phyloP scores from a whole-genome alignment of 2,888 invertebrate genomes.

The Drosophila meridiana region DNA sequence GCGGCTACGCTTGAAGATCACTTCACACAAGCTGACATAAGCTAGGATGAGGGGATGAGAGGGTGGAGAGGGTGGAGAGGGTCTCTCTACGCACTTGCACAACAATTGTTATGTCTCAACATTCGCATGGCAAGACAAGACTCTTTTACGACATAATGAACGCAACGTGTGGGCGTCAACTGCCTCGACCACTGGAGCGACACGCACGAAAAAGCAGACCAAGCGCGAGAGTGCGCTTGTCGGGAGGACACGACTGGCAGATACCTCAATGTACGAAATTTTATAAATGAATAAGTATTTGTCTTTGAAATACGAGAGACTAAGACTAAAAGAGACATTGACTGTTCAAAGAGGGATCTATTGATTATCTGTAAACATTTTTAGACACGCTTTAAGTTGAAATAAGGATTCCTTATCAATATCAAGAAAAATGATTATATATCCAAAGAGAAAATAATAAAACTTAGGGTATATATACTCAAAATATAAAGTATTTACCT shows the following conservation, averaged over 20 bases:
- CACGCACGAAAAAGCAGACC: slow-evolving; percentile 11
- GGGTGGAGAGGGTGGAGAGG: background rate
- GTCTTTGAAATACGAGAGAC: no score
- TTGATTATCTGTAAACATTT: background rate
- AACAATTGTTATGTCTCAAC: slow-evolving; percentile 69
- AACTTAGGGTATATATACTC: background rate
- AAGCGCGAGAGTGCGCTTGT: background rate
- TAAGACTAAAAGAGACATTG: no score
- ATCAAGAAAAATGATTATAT: no score
- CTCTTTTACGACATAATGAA: slow-evolving; percentile 68
- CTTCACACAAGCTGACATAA: slow-evolving; percentile 60
- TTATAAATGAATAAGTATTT: no score
- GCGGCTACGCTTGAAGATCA: slow-evolving; percentile 59
- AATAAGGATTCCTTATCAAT: no score
- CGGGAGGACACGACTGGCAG: background rate
- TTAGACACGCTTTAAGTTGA: background rate
- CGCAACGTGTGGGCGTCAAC: slow-evolving; percentile 77
- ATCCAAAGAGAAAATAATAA: no score
- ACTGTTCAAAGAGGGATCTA: background rate
- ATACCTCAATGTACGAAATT: background rate
- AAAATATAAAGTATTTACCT: background rate
- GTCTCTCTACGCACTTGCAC: slow-evolving; percentile 58
- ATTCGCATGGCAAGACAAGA: slow-evolving; percentile 52
- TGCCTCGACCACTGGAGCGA: slow-evolving; percentile 68
- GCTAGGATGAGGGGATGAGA: background rate